phyloP scores from a whole-genome alignment of 2,888 invertebrate species.

The Macaria notata region DNA sequence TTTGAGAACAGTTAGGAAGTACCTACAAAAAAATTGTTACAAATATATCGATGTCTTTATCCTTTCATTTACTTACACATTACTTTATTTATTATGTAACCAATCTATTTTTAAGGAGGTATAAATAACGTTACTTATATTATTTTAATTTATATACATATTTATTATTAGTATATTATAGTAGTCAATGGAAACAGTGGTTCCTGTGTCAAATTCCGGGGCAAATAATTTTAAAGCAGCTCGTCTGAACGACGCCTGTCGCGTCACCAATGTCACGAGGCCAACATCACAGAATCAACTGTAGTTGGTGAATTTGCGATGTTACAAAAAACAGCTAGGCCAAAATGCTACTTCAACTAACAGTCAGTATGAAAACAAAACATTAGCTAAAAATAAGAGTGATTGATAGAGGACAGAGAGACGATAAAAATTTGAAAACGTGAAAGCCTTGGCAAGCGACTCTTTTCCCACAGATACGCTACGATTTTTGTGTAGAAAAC shows the following conservation, averaged over 20 bases:
- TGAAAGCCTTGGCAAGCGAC: neutral
- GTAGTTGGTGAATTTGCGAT: constrained; percentile 26
- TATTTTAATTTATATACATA: too few species aligned
- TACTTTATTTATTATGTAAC: too few species aligned
- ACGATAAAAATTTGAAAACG: neutral
- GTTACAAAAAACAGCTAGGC: constrained; percentile 14
- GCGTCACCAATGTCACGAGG: constrained; percentile 49
- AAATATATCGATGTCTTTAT: too few species aligned
- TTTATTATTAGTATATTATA: too few species aligned
- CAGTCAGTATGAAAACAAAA: constrained; percentile 8
- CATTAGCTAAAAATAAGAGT: constrained; percentile 11
- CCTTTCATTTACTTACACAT: too few species aligned
- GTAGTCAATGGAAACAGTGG: constrained; percentile 34
- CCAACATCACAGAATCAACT: constrained; percentile 24
- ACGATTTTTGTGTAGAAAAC: neutral
- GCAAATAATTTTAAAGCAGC: constrained; percentile 55
- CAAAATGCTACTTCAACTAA: neutral
- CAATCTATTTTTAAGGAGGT: too few species aligned
- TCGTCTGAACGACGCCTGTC: constrained; percentile 54
- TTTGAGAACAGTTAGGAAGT: too few species aligned
- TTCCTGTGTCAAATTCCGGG: constrained; percentile 41
- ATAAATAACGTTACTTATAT: too few species aligned
- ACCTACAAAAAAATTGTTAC: too few species aligned
- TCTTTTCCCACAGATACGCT: neutral
- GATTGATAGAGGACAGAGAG: neutral